A percentile compares a stretch with the other conserved stretches of the same genome.
Conservation (phyloP, 2,888 invertebrate genomes). For the Dendrolimus pini region DNA sequence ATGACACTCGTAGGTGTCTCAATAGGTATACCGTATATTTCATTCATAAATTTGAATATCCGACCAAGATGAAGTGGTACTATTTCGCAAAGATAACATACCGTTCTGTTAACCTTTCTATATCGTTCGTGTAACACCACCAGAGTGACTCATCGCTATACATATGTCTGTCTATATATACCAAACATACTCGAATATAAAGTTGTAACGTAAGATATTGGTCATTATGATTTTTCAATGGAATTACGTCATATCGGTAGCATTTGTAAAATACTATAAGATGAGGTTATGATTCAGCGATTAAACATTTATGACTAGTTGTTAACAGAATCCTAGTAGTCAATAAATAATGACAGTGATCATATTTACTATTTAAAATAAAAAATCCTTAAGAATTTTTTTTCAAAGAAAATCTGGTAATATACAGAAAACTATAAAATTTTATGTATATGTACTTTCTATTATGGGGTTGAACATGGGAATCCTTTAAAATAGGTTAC, state of each 20-base stretch:
- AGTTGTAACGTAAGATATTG: constrained; percentile 32
- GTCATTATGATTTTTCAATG: constrained; percentile 47
- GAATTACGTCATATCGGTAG: constrained; percentile 45
- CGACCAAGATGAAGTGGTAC: constrained; percentile 39
- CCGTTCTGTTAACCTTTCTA: constrained; percentile 36
- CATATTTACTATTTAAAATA: too few species aligned
- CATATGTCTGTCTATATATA: constrained; percentile 30
- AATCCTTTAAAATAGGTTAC: too few species aligned
- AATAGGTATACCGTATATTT: constrained; percentile 30
- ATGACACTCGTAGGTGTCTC: constrained; percentile 22
- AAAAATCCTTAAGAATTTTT: too few species aligned
- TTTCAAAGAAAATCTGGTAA: too few species aligned
- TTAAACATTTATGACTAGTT: not conserved
- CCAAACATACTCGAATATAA: constrained; percentile 24
- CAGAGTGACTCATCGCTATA: constrained; percentile 32
- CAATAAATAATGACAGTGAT: too few species aligned
- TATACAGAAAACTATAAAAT: too few species aligned
- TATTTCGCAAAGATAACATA: constrained; percentile 26
- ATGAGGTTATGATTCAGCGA: constrained; percentile 4
- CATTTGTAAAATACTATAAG: constrained; percentile 39
- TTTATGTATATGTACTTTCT: too few species aligned
- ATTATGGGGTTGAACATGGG: too few species aligned
- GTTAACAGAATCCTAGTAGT: not conserved
- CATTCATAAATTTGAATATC: constrained; percentile 57
- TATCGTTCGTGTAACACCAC: constrained; percentile 36